A percentile compares a stretch with the other conserved stretches of the same genome.
phyloP scores from a whole-genome alignment of 2,113 vertebrate genomes.

The Piprites chloris region DNA sequence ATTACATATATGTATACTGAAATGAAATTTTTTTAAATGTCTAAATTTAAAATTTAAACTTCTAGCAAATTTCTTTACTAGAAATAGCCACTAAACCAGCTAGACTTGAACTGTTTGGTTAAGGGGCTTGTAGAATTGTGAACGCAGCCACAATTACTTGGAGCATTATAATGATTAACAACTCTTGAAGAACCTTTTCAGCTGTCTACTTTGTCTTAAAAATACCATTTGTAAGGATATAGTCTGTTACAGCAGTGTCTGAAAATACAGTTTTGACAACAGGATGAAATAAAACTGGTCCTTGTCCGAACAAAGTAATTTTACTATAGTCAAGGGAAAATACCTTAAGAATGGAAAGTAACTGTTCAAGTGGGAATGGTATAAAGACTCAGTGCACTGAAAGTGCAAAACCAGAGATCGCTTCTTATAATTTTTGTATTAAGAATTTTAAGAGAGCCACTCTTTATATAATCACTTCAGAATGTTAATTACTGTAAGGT shows the following conservation, averaged over 20 bases:
- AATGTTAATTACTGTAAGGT: neutral
- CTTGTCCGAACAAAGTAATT: neutral
- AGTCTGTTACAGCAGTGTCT: neutral
- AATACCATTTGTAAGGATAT: neutral
- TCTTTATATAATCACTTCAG: neutral
- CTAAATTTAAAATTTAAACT: too few relatives aligned
- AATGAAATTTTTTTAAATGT: too few relatives aligned
- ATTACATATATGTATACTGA: neutral
- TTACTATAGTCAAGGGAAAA: constrained; percentile 5
- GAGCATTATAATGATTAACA: neutral
- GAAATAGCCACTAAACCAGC: neutral
- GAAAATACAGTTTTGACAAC: neutral
- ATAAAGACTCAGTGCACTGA: neutral
- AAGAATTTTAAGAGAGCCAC: constrained; percentile 4
- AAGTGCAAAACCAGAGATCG: constrained; percentile 15
- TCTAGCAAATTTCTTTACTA: too few relatives aligned
- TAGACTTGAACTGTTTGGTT: neutral
- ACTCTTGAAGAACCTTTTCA: neutral
- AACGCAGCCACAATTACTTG: neutral
- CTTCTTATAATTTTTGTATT: neutral
- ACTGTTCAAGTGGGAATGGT: neutral
- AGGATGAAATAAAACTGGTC: neutral
- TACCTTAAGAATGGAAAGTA: neutral
- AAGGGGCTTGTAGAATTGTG: neutral
- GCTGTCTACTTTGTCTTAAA: neutral